phyloP scores from a whole-genome alignment of 2,797 vertebrate genomes.

The Octomys mimax region DNA sequence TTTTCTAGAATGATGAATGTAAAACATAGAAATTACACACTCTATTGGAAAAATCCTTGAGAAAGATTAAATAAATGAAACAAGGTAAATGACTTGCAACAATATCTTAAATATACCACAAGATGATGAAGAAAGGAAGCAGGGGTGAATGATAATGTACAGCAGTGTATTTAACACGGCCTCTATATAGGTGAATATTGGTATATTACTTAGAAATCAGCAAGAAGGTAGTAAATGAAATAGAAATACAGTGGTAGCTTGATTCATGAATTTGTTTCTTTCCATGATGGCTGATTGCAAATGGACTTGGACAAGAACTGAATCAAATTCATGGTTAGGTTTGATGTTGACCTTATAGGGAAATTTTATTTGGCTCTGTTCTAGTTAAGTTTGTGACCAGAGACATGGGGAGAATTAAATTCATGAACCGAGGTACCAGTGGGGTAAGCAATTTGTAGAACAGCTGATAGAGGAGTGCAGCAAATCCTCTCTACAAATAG shows the following conservation, averaged over 20 bases:
- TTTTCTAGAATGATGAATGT: not conserved
- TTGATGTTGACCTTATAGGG: not conserved
- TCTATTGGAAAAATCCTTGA: not conserved
- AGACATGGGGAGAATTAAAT: no score
- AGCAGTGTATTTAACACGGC: not conserved
- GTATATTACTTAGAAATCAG: not conserved
- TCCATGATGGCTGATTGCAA: no score
- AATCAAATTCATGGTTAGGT: no score
- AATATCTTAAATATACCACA: not conserved
- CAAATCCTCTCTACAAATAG: not conserved
- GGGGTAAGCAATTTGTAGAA: not conserved
- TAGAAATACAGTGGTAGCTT: no score
- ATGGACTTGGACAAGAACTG: no score
- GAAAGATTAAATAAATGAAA: constrained; percentile 4
- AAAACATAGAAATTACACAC: not conserved
- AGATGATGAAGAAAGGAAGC: not conserved
- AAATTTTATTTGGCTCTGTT: not conserved
- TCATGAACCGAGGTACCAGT: not conserved
- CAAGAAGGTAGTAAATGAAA: not conserved
- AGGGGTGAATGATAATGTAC: not conserved
- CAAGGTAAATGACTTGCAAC: not conserved
- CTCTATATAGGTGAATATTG: not conserved
- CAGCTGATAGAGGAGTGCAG: not conserved
- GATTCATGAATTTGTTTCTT: no score
- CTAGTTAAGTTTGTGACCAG: not conserved